Evolutionary conservation across 2,113 vertebrate genomes (phyloP), one percentile per base, ranked within the genome.

Genomic region (Theristicus caerulescens): DNA sequence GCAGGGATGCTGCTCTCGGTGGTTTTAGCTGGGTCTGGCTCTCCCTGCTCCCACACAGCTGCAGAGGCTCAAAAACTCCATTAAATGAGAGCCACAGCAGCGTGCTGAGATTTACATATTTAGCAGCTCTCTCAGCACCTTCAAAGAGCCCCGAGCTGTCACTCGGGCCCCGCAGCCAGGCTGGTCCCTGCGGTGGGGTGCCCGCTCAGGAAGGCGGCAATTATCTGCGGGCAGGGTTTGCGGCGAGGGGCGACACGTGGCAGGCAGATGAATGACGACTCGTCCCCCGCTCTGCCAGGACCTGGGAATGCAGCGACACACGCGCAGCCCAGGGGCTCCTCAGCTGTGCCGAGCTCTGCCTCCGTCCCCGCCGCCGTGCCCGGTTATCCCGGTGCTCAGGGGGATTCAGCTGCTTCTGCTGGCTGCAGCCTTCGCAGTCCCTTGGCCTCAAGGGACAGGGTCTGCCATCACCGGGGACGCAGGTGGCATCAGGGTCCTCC

Each of bases 51-150:
- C 86, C 20, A 20, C 86, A 36, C 76, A 91, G 92, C 74, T 93
- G 70, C 86, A 59, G 76, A 89, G 83, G 90, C 88, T 92, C 90
- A 93, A 70, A 74, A 86, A 7, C 76, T 31, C 76, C 69, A 83
- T 44, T 89, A 88, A 86, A 76, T 2, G 2, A 59, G 65, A 83
- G 65, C 32, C 86, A 11, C 82, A 42, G 82, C 80, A 92, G 57
- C 0, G 22, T 26, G 77, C 80, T 84, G 71, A 71, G 80, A 84
- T 96, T 91, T 92, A 80, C 92, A 84, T 88, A 86, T 86, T 83
- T 57, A 94, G 87, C 91, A 95, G 90, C 40, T 31, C 77, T 64
- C 80, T 72, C 73, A 84, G 86, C 65, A 78, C 88, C 95, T 90
- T 93, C 95, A 93, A 67, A 96, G 93, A 83, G 86, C 71, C 59